Percentiles rank a stretch among this genome's conserved stretches.
Conservation (phyloP, 2,888 invertebrate species). For the Eurytoma californica region DNA sequence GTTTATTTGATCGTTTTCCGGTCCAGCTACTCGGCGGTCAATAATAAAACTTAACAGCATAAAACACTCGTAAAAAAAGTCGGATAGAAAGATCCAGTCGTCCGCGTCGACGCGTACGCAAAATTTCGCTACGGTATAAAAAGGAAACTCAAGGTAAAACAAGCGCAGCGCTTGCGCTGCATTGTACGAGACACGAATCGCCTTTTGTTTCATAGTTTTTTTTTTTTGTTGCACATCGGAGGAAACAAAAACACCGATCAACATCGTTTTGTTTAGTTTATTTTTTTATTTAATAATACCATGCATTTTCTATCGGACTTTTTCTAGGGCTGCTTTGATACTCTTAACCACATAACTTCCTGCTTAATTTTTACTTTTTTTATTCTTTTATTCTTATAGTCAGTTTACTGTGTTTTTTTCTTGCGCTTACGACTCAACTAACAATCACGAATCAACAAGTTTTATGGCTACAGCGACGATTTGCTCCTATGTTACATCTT, state of each 20-base stretch:
- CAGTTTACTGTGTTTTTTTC: constrained; percentile 25
- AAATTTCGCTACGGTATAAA: background rate
- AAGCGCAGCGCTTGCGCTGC: background rate
- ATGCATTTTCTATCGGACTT: constrained; percentile 50
- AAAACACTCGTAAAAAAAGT: constrained; percentile 48
- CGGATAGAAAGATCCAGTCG: constrained; percentile 34
- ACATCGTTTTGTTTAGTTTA: background rate
- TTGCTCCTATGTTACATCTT: constrained; percentile 6
- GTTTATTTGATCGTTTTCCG: constrained; percentile 5
- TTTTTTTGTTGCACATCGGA: background rate
- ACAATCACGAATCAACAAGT: constrained; percentile 56
- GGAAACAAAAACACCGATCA: constrained; percentile 25
- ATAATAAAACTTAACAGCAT: constrained; percentile 7
- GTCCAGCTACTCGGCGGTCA: background rate
- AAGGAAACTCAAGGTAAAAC: background rate
- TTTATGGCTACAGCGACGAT: constrained; percentile 54
- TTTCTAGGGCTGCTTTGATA: constrained; percentile 46
- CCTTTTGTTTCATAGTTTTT: background rate
- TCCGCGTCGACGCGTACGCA: background rate
- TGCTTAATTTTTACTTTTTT: constrained; percentile 14
- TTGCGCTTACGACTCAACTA: constrained; percentile 44
- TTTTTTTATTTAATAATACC: constrained; percentile 13
- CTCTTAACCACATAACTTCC: constrained; percentile 25
- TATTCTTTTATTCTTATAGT: constrained; percentile 22
- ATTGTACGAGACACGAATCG: background rate